Base-by-base conservation (phyloP, 1,140 invertebrate species). In the Thaumatotibia leucotreta region DNA sequence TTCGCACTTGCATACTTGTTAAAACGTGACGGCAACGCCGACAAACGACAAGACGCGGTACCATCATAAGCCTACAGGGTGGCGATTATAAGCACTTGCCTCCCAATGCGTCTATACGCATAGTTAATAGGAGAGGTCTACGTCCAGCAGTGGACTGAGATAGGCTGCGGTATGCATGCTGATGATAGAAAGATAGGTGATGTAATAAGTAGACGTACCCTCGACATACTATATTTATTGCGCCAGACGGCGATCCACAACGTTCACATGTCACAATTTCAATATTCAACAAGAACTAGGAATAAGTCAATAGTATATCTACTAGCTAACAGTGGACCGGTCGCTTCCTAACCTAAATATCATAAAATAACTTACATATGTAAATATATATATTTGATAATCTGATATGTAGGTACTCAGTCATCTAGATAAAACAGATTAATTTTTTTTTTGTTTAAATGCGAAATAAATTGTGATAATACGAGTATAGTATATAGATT, bases 271-370 rank as follows among this genome's bases (percentile, higher is more conserved):
- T 80, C 80, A 88, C 82, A 80, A 83, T 76, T 83, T 84, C 80
- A 86, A 88, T 88, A 83, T 84, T 88, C 84, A 90, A 90, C 88
- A 90, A 90, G 84, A 83, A 86, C 88, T 90, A 89, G 82, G 76
- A 86, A 80, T 90, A 88, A 82, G 83, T 88, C 84, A 83, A 85
- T 84, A 86, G 76, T 86, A 81, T 79, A 84, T 79, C 85, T 90
- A 90, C 71, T 74, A 77, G 64, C 86, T 90, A 90, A 88, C 87
- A 86, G 86, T 84, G 83, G 79, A 74, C 68, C 69, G 67, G 24
- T 49, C 68, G 72, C 75, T 73, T 66, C 61, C 74, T 74, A 69
- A 76, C 23, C 24, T 45, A 20, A 20, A 45, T 17, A 5, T 17
- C 14, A 1, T 4, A 58, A 58, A 22, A n/a, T n/a, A 54, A 58